These are phyloP conservation scores for Liolophura sinensis DNA, from an alignment of 1,140 invertebrate species.

Conservation along the genomic window DNA sequence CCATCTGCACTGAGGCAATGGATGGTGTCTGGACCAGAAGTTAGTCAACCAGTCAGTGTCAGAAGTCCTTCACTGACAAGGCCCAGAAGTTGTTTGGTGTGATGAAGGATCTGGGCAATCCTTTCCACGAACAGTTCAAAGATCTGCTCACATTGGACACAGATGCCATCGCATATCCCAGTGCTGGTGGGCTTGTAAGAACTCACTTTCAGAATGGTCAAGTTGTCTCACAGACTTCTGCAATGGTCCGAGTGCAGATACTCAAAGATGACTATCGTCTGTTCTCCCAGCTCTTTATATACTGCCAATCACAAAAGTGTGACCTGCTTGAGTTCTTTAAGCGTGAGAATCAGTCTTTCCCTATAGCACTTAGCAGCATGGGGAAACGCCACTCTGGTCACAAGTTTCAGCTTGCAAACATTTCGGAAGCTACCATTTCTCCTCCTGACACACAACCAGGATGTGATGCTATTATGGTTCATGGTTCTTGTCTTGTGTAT, in stretches of 20 bases:
- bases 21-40: slow-evolving; percentile 34
- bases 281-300: slow-evolving; percentile 28
- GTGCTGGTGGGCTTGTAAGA: slow-evolving; percentile 8
- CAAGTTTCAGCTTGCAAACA: slow-evolving; percentile 19
- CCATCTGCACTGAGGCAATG: slow-evolving; percentile 29
- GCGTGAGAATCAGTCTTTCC: slow-evolving; percentile 26
- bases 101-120: slow-evolving; percentile 22
- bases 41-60: slow-evolving; percentile 10
- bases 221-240: slow-evolving; percentile 12
- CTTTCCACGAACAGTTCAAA: slow-evolving; percentile 18
- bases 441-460: slow-evolving; percentile 11
- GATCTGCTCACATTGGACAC: slow-evolving; percentile 24
- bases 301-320: slow-evolving; percentile 25
- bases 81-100: slow-evolving; percentile 4
- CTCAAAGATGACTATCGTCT: slow-evolving; percentile 25
- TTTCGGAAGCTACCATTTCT: slow-evolving; percentile 11
- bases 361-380: slow-evolving; percentile 24
- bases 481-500: slow-evolving; percentile 24
- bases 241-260: slow-evolving; percentile 4
- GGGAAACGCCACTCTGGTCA: slow-evolving; percentile 22
- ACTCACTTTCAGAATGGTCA: slow-evolving; percentile 15
- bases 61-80: slow-evolving; percentile 17
- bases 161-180: slow-evolving; percentile 13
- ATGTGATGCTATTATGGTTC: slow-evolving; percentile 13
- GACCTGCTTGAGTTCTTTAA: slow-evolving; percentile 22